A percentile compares a stretch with the other conserved stretches of the same genome.
Conservation (phyloP, 1,140 invertebrate species). For the Rhynchophorus ferrugineus region DNA sequence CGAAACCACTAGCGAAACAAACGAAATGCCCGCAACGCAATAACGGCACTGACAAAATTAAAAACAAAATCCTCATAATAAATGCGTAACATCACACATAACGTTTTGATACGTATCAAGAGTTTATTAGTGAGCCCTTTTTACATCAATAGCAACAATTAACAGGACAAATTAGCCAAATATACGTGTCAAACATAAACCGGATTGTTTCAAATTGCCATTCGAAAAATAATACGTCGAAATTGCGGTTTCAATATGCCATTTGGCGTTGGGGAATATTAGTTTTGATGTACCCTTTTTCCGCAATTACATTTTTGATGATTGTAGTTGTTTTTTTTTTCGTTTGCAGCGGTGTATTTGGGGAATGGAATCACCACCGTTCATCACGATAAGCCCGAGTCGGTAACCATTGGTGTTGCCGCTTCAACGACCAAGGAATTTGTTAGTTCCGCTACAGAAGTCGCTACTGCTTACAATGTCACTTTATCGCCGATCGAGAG, state of each 20-base stretch:
- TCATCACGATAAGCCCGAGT: slow-evolving; percentile 35
- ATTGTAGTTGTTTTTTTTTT: not conserved
- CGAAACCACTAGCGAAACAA: no score
- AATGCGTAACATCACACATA: no score
- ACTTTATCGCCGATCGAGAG: slow-evolving; percentile 42
- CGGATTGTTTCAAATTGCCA: not conserved
- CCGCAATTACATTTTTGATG: not conserved
- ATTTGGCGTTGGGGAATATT: not conserved
- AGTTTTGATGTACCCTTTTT: no score
- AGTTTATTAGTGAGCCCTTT: not conserved
- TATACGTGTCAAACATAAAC: not conserved
- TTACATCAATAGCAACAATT: not conserved
- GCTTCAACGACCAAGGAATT: slow-evolving; percentile 15
- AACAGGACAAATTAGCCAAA: not conserved
- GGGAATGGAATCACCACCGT: slow-evolving; percentile 29
- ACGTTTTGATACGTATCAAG: no score
- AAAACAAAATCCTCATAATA: no score
- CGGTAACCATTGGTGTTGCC: slow-evolving; percentile 22
- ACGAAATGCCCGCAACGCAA: no score
- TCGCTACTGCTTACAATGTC: slow-evolving; percentile 8
- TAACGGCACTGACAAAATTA: no score
- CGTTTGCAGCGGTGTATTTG: slow-evolving; percentile 4
- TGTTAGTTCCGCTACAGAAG: slow-evolving; percentile 1
- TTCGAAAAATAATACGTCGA: not conserved
- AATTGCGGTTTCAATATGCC: not conserved